These are phyloP conservation scores for Falco biarmicus DNA, from an alignment of 2,797 vertebrate species.

Conservation along the genomic window DNA sequence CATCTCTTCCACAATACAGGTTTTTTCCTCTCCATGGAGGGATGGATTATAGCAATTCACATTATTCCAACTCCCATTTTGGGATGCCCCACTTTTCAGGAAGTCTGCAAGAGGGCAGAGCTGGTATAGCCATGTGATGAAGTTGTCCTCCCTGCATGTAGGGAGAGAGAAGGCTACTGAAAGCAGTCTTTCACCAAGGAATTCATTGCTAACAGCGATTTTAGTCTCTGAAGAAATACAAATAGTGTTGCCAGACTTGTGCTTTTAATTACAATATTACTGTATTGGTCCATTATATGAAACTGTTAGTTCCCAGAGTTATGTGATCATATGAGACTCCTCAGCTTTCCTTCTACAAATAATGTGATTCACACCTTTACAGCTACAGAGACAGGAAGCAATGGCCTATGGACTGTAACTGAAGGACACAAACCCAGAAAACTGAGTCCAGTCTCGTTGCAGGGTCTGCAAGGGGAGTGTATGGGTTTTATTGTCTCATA, in stretches of 20 bases:
- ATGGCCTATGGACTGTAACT: not conserved
- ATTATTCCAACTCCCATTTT: too few relatives aligned
- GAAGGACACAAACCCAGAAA: not conserved
- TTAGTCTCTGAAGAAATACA: not conserved
- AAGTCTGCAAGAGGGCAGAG: not conserved
- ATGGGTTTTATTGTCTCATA: not conserved
- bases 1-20: too few relatives aligned
- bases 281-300: accelerated
- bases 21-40: not conserved
- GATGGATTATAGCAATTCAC: not conserved
- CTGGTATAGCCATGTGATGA: not conserved
- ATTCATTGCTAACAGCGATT: not conserved
- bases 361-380: not conserved
- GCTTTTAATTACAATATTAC: not conserved
- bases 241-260: not conserved
- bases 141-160: not conserved
- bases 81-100: not conserved
- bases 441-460: not conserved
- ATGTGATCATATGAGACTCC: not conserved
- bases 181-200: not conserved
- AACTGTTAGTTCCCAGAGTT: not conserved
- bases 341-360: not conserved
- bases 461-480: not conserved
- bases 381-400: not conserved
- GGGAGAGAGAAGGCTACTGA: not conserved